Percentiles rank a stretch among this genome's conserved stretches.
phyloP scores from a whole-genome alignment of 2,113 vertebrate genomes.

The Myotis lucifugus region DNA sequence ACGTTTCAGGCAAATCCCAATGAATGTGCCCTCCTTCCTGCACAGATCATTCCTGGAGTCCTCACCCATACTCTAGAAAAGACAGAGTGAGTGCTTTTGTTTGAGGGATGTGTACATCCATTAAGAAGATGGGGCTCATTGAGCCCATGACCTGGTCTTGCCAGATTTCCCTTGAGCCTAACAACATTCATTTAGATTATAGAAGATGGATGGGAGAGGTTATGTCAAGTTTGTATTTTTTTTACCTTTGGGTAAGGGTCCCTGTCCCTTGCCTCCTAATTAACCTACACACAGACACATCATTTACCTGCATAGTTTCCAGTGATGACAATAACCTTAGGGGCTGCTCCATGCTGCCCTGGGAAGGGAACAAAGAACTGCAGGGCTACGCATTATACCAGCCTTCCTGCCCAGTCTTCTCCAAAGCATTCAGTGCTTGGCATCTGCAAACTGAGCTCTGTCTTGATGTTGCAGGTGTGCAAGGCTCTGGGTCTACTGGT shows the following conservation, averaged over 20 bases:
- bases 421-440: not conserved
- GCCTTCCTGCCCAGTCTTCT: not conserved
- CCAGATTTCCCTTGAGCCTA: not conserved
- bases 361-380: not conserved
- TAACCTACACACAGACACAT: not conserved
- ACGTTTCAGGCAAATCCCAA: not conserved
- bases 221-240: not conserved
- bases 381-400: not conserved
- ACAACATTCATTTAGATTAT: not conserved
- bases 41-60: not conserved
- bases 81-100: not conserved
- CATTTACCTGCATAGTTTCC: not conserved
- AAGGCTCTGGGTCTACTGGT: not conserved
- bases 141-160: not conserved
- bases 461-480: not conserved
- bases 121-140: not conserved
- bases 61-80: not conserved
- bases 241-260: not conserved
- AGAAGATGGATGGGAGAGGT: not conserved
- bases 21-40: not conserved
- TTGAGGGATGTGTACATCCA: not conserved
- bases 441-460: not conserved
- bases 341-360: not conserved
- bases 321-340: not conserved
- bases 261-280: not conserved